Evolutionary conservation across 2,888 invertebrate genomes (phyloP).

Genomic region (Heliconius ismenius): DNA sequence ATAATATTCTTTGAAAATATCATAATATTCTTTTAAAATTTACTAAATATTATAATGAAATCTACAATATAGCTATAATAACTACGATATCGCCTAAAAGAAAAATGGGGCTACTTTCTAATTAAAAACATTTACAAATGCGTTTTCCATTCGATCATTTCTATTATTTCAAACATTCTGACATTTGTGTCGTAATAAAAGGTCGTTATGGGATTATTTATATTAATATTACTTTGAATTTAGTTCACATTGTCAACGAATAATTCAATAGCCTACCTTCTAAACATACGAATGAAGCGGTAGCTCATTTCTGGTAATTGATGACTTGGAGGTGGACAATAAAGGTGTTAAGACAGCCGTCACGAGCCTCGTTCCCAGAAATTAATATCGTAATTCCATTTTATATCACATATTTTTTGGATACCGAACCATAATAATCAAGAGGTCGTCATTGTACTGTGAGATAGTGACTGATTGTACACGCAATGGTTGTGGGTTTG

Average conservation of each 20-base stretch:
- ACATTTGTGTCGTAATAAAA: not conserved
- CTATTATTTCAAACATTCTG: not conserved
- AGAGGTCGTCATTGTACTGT: not conserved
- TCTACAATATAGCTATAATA: too few relatives aligned
- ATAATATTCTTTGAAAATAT: not conserved
- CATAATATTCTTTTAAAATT: not conserved
- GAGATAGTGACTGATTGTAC: not conserved
- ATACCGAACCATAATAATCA: not conserved
- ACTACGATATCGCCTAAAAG: too few relatives aligned
- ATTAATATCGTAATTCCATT: constrained; percentile 21
- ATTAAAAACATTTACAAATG: not conserved
- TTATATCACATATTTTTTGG: not conserved
- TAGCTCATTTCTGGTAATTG: constrained; percentile 24
- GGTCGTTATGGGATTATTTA: constrained; percentile 18
- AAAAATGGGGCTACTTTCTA: not conserved
- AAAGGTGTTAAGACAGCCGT: constrained; percentile 31
- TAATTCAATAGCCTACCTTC: constrained; percentile 25
- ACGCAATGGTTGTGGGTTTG: not conserved
- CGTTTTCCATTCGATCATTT: not conserved
- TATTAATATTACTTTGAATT: constrained; percentile 19
- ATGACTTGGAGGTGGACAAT: constrained; percentile 18
- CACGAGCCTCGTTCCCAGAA: constrained; percentile 38
- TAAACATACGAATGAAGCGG: constrained; percentile 17
- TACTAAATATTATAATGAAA: too few relatives aligned
- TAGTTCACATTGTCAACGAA: constrained; percentile 28